These are phyloP conservation scores for Drosophila barbarae DNA, from an alignment of 2,888 invertebrate species.

Conservation along the genomic window DNA sequence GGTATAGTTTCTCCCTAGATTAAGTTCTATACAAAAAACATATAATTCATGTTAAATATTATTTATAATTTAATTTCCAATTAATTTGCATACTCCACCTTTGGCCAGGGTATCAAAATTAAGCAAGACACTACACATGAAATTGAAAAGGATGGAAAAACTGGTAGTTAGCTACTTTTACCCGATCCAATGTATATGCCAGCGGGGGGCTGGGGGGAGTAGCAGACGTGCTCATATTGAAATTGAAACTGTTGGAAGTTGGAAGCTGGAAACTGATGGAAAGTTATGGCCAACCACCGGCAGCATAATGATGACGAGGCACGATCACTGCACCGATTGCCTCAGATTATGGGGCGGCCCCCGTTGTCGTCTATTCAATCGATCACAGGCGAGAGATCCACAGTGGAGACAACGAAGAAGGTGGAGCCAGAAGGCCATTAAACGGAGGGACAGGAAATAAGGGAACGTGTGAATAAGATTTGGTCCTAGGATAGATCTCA, in stretches of 20 bases:
- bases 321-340: conserved; percentile 45
- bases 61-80: background rate
- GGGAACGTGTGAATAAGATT: conserved; percentile 41
- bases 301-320: conserved; percentile 49
- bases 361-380: conserved; percentile 56
- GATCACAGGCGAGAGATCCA: conserved; percentile 49
- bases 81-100: background rate
- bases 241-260: conserved; percentile 62
- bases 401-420: conserved; percentile 3
- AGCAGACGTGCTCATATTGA: conserved; percentile 49
- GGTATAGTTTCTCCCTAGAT: background rate
- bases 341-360: conserved; percentile 65
- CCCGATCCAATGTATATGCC: conserved; percentile 6
- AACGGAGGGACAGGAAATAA: conserved; percentile 32
- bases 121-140: conserved; percentile 17
- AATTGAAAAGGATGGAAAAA: conserved; percentile 31
- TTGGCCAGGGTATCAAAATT: background rate
- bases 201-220: conserved; percentile 4
- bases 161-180: conserved; percentile 50
- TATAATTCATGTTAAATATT: too few species aligned
- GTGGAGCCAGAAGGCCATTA: conserved; percentile 10
- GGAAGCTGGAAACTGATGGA: conserved; percentile 46
- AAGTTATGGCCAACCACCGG: conserved; percentile 57
- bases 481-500: background rate
- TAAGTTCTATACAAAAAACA: background rate